Conservation (phyloP, 1,140 invertebrate genomes). For the Drosophila athabasca region DNA sequence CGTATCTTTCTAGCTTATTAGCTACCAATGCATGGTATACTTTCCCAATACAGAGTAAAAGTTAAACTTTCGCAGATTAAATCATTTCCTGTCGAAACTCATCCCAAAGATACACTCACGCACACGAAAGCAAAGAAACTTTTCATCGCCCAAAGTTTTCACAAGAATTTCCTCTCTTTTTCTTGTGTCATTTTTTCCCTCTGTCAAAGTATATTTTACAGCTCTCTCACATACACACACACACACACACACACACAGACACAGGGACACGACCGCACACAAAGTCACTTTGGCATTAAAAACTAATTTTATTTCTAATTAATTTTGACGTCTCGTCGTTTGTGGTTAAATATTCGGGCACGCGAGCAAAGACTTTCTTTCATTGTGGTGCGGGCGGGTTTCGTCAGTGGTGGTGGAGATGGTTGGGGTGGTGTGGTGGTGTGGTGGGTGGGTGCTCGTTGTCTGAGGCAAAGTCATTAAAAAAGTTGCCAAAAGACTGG, state of each 20-base stretch:
- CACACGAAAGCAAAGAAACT: conserved; percentile 43
- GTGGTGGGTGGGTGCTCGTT: not conserved
- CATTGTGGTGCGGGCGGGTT: conserved; percentile 38
- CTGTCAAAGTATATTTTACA: conserved; percentile 63
- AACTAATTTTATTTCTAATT: conserved; percentile 82
- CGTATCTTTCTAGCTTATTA: conserved; percentile 36
- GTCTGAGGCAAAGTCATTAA: conserved; percentile 68
- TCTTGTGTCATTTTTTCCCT: conserved; percentile 25
- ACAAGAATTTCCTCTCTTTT: conserved; percentile 58
- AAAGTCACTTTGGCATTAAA: conserved; percentile 72
- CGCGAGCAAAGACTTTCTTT: conserved; percentile 64
- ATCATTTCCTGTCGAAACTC: conserved; percentile 60
- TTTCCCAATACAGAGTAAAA: conserved; percentile 27
- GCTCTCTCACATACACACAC: conserved; percentile 34
- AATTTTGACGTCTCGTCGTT: conserved; percentile 81
- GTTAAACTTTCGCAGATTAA: conserved; percentile 67
- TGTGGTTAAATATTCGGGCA: conserved; percentile 80
- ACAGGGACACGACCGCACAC: conserved; percentile 13
- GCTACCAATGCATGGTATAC: conserved; percentile 21
- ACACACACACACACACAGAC: conserved; percentile 16
- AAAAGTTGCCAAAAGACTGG: conserved; percentile 76
- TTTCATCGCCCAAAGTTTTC: conserved; percentile 63
- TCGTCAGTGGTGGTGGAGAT: too few relatives aligned
- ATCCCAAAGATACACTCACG: conserved; percentile 21
- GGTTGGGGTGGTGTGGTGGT: not conserved